Evolutionary conservation across 2,888 invertebrate species (phyloP), one percentile per base, ranked within the genome.

Genomic region (Lissonota sp.): DNA sequence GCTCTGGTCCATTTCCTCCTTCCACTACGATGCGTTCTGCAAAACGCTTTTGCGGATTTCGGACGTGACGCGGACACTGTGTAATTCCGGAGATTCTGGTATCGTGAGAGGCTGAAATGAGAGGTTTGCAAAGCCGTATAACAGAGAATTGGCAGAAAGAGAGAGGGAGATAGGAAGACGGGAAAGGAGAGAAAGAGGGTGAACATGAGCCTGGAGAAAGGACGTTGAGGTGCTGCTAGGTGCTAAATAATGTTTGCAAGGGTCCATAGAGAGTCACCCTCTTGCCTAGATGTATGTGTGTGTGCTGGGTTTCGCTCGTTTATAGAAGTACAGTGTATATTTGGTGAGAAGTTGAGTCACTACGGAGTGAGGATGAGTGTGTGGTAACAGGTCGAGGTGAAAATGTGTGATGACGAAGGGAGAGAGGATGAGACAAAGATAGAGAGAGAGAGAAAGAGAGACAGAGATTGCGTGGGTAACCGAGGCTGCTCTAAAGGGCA

Each of bases 291-390:
- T 26, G 39, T 37, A 44, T 70, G n/a, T 76, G 57, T 71, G 37
- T 70, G 46, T 14, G 55, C 12, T 57, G 51, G n/a, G 42, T 75
- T 67, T 16, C 60, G 12, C 63, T 42, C 42, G 42, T 26, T 51
- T 55, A 40, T 42, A 40, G 16, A 8, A 6, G 16, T 44, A 5
- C 44, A 42, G 55, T 63, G 26, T 75, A 14, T 42, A 44, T 51
- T 42, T 37, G 76, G 55, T 40, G 79, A 72, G 75, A 74, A 77
- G 70, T 74, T 74, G 79, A 80, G 80, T 80, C 80, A 78, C 67
- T 78, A 42, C 44, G 55, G 66, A 55, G 40, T 26, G 73, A 42
- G 60, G 66, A 78, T 57, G 51, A 66, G 63, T 16, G 57, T 76
- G 53, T 44, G 14, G 63, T 64, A 64, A 73, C 53, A 6, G 64